phyloP scores from a whole-genome alignment of 2,797 vertebrate genomes.

The Melanotaenia maccullochi region DNA sequence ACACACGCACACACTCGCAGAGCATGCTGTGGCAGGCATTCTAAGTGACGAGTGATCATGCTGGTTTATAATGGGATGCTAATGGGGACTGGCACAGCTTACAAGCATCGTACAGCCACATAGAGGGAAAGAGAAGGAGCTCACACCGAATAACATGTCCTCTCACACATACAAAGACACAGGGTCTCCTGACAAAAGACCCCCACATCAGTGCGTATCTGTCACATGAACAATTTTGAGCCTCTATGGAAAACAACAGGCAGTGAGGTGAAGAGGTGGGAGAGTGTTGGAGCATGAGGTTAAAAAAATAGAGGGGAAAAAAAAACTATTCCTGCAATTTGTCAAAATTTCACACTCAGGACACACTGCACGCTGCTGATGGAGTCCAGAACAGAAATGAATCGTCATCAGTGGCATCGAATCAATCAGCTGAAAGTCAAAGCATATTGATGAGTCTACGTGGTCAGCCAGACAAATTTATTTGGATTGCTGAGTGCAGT shows the following conservation, averaged over 20 bases:
- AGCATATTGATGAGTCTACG: conserved; percentile 67
- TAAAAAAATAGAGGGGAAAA: neutral
- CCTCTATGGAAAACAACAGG: conserved; percentile 31
- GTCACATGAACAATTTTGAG: conserved; percentile 42
- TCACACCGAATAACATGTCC: conserved; percentile 57
- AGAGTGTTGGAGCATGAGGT: conserved; percentile 9
- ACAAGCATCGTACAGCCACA: conserved; percentile 70
- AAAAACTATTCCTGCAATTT: conserved; percentile 20
- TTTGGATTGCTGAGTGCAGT: conserved; percentile 51
- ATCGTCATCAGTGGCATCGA: conserved; percentile 54
- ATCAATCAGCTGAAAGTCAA: conserved; percentile 59
- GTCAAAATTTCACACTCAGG: conserved; percentile 19
- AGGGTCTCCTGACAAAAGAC: conserved; percentile 53
- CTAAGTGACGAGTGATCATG: conserved; percentile 78
- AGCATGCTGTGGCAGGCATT: conserved; percentile 74
- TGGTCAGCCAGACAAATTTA: conserved; percentile 61
- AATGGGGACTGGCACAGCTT: conserved; percentile 79
- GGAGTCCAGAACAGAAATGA: conserved; percentile 46
- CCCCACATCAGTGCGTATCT: conserved; percentile 49
- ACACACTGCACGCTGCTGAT: conserved; percentile 4
- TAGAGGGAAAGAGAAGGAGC: conserved; percentile 34
- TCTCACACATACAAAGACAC: conserved; percentile 42
- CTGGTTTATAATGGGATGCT: conserved; percentile 82
- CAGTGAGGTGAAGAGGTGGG: conserved; percentile 22
- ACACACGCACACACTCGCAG: conserved; percentile 23